Base-by-base conservation (phyloP, 2,888 invertebrate genomes). In the Ophonus ardosiacus region DNA sequence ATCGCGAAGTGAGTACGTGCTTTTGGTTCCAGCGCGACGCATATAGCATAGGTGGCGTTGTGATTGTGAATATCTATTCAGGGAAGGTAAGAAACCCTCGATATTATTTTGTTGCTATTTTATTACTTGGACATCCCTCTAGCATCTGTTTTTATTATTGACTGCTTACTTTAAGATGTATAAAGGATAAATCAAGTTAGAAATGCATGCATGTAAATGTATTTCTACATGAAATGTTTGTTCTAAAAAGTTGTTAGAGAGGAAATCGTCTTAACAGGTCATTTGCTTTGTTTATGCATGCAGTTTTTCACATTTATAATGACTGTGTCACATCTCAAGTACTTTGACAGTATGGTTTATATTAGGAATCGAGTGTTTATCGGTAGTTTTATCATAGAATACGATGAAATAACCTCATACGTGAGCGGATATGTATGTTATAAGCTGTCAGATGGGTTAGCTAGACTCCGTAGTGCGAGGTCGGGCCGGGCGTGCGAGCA, bases 11-110 rank as follows among this genome's bases (percentile, higher is more conserved):
- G 90, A 90, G 89, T 91, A 91, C 91, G 91, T 91, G 91, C 91
- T 91, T 91, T 91, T 89, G 89, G 90, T 89, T 89, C 89, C 89
- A 90, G 88, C 89, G 88, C 90, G 91, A 90, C 90, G 91, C 91
- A 90, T 89, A 90, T 90, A 88, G 90, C 88, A 90, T 91, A 91
- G 91, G 91, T 91, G 91, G 91, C 91, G 91, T 91, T 88, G 88
- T 88, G 88, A 88, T 91, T 88, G 88, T 88, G 88, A 88, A 89
- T 88, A 88, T 90, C 89, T 88, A 90, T 89, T 90, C 90, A 90
- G 91, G 91, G 91, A 91, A 91, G 90, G 91, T 91, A 90, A 91
- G 90, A 90, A 90, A 90, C 91, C 91, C 90, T 91, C 89, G 88
- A 89, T 87, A 88, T 88, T 90, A 89, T 90, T 90, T 89, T 89